A percentile compares a stretch with the other conserved stretches of the same genome.
phyloP scores from a whole-genome alignment of 2,888 invertebrate species.

The Gryllus longicercus region DNA sequence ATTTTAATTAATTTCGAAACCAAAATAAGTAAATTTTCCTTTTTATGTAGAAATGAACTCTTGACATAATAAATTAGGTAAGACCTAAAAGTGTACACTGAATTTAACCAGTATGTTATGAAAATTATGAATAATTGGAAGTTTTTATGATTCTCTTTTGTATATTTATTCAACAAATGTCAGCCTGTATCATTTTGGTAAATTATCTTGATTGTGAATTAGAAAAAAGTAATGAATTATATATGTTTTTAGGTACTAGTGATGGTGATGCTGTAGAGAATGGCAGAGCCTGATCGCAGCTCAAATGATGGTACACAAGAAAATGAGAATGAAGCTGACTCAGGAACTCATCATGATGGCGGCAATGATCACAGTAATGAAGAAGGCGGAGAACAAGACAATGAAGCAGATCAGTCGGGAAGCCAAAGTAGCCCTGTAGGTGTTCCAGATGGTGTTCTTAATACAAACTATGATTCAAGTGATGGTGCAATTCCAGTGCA shows the following conservation, averaged over 20 bases:
- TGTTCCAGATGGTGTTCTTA: conserved; percentile 45
- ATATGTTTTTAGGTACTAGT: conserved; percentile 26
- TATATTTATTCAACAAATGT: too few relatives aligned
- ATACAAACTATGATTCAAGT: conserved; percentile 57
- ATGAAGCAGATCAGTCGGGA: conserved; percentile 37
- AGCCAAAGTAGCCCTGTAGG: conserved; percentile 34
- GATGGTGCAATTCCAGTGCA: conserved; percentile 51
- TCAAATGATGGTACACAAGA: conserved; percentile 36
- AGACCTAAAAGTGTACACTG: too few relatives aligned
- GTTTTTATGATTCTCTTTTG: too few relatives aligned
- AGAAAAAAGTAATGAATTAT: neutral
- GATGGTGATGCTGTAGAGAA: conserved; percentile 29
- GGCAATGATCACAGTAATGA: conserved; percentile 37
- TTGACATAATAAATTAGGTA: too few relatives aligned
- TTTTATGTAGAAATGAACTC: too few relatives aligned
- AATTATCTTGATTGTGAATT: too few relatives aligned
- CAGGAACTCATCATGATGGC: conserved; percentile 39
- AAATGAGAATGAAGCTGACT: conserved; percentile 49
- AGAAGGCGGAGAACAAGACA: conserved; percentile 39
- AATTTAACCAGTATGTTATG: too few relatives aligned
- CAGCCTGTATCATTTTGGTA: too few relatives aligned
- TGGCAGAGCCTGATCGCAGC: conserved; percentile 37
- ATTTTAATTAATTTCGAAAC: too few relatives aligned
- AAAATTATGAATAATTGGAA: too few relatives aligned
- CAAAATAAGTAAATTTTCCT: too few relatives aligned